A percentile compares a stretch with the other conserved stretches of the same genome.
These are phyloP conservation scores for Scaeva pyrastri DNA, from an alignment of 2,888 invertebrate species.

Conservation along the genomic window DNA sequence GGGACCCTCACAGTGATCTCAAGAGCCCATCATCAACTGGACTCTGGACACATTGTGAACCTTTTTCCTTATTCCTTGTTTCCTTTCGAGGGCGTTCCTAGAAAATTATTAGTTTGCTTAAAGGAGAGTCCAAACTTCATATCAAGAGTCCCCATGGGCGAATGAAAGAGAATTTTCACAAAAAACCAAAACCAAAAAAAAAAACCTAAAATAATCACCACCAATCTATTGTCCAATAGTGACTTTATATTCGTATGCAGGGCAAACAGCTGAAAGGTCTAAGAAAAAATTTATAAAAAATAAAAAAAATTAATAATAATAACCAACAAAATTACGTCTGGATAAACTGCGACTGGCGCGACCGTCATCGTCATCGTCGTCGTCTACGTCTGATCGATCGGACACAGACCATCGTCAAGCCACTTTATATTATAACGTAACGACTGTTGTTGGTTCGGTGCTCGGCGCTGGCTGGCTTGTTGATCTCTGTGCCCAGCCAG, in stretches of 20 bases:
- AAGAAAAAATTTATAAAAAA: constrained; percentile 33
- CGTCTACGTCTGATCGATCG: constrained; percentile 67
- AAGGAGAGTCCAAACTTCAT: constrained; percentile 75
- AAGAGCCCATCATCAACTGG: constrained; percentile 43
- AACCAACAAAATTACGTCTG: constrained; percentile 76
- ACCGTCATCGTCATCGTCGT: constrained; percentile 23
- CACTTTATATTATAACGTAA: constrained; percentile 73
- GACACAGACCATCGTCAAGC: constrained; percentile 71
- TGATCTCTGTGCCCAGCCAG: constrained; percentile 66
- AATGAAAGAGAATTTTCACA: constrained; percentile 24
- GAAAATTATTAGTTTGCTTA: constrained; percentile 81
- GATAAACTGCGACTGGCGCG: constrained; percentile 68
- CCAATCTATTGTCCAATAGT: constrained; percentile 70
- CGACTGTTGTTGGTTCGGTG: constrained; percentile 68
- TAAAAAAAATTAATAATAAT: constrained; percentile 65
- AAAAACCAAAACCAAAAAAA: constrained; percentile 25
- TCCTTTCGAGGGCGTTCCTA: constrained; percentile 78
- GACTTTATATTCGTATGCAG: constrained; percentile 62
- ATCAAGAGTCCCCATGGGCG: background rate
- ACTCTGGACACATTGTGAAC: constrained; percentile 71
- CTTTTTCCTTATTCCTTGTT: constrained; percentile 40
- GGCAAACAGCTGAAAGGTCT: constrained; percentile 67
- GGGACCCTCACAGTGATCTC: constrained; percentile 22
- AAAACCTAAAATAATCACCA: constrained; percentile 59
- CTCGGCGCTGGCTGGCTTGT: constrained; percentile 41